Conservation (phyloP, 2,888 invertebrate species). For the Rhorus exstirpatorius region DNA sequence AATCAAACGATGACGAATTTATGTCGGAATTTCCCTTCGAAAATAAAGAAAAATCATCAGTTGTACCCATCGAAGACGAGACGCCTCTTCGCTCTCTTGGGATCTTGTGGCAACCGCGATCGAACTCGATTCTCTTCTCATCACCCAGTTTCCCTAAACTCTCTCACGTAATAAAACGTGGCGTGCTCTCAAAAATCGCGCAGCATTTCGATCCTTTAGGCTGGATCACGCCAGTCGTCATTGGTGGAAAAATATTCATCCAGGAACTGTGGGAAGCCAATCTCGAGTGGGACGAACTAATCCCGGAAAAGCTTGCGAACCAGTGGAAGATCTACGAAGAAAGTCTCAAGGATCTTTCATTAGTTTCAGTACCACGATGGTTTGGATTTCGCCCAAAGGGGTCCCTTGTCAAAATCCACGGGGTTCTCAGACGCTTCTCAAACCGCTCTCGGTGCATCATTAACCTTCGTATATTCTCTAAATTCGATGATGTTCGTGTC, state of each 20-base stretch:
- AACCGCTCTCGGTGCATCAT: slow-evolving; percentile 46
- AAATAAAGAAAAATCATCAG: not conserved
- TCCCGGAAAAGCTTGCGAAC: slow-evolving; percentile 32
- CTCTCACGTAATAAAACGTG: slow-evolving; percentile 45
- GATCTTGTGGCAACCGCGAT: slow-evolving; percentile 38
- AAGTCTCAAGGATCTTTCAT: not conserved
- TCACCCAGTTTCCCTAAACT: not conserved
- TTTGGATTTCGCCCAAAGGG: not conserved
- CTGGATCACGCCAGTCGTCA: slow-evolving; percentile 55
- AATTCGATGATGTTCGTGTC: not conserved
- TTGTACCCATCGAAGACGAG: slow-evolving; percentile 16
- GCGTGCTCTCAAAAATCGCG: slow-evolving; percentile 43
- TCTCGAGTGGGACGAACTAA: slow-evolving; percentile 46
- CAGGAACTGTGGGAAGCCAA: slow-evolving; percentile 52
- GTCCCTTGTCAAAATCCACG: slow-evolving; percentile 44
- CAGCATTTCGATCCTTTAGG: slow-evolving; percentile 66
- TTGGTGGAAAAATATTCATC: slow-evolving; percentile 63
- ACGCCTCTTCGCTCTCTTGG: slow-evolving; percentile 51
- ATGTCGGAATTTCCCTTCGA: slow-evolving; percentile 19
- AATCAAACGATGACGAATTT: slow-evolving; percentile 25
- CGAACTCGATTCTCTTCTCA: slow-evolving; percentile 50
- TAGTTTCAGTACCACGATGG: slow-evolving; percentile 55
- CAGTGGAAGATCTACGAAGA: slow-evolving; percentile 19
- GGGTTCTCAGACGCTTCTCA: slow-evolving; percentile 66
- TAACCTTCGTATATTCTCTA: slow-evolving; percentile 31